Conservation (phyloP, 1,140 invertebrate species). For the Homarus americanus region DNA sequence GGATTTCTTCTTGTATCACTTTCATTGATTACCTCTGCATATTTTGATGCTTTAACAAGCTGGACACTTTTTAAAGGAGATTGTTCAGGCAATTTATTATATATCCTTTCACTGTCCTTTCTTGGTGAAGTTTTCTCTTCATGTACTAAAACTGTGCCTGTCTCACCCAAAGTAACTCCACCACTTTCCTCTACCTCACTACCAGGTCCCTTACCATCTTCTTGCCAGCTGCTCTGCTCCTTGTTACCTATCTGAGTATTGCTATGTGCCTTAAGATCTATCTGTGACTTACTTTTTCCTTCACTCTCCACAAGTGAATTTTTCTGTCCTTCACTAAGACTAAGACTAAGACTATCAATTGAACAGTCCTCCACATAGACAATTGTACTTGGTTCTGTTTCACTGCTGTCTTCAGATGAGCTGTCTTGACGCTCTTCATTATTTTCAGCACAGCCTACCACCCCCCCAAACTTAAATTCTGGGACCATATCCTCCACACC, state of each 20-base stretch:
- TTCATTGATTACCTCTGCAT: neutral
- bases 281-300: neutral
- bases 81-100: neutral
- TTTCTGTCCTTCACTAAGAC: neutral
- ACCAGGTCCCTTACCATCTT: neutral
- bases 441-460: neutral
- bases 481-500: neutral
- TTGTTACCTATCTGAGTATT: neutral
- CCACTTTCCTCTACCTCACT: neutral
- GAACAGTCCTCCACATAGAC: conserved; percentile 48
- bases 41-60: neutral
- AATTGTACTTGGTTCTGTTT: conserved; percentile 61
- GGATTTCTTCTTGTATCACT: neutral
- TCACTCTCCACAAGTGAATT: conserved; percentile 8
- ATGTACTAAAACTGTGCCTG: neutral
- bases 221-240: conserved; percentile 19
- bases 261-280: neutral
- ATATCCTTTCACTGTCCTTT: neutral
- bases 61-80: neutral
- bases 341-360: neutral
- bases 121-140: neutral
- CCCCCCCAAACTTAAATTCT: neutral
- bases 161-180: neutral
- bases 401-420: conserved; percentile 61
- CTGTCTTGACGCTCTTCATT: conserved; percentile 17